Percentiles rank a stretch among this genome's conserved stretches.
phyloP scores from a whole-genome alignment of 1,140 invertebrate species.

The Pinna nobilis region DNA sequence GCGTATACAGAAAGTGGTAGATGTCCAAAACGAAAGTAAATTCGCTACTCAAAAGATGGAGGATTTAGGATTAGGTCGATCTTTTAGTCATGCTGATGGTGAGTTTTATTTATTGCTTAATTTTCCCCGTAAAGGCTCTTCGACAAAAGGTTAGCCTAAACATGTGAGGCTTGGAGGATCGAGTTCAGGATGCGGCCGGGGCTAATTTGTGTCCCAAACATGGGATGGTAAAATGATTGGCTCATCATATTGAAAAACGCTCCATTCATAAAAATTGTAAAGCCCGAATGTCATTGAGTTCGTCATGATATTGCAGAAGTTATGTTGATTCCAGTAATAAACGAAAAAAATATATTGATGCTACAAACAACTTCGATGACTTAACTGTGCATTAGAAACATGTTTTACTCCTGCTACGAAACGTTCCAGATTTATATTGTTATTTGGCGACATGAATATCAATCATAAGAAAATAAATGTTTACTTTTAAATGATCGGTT shows the following conservation, averaged over 20 bases:
- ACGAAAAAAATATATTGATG: background rate
- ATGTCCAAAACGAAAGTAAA: slow-evolving; percentile 62
- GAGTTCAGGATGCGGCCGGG: background rate
- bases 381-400: no score
- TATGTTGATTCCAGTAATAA: slow-evolving; percentile 1
- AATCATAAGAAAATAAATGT: no score
- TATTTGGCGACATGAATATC: no score
- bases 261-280: no score
- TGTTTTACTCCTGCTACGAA: no score
- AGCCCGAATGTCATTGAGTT: no score
- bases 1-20: slow-evolving; percentile 58
- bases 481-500: no score
- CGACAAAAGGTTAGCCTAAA: no score
- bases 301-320: slow-evolving; percentile 66
- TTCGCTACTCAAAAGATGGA: slow-evolving; percentile 57
- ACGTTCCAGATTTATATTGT: no score
- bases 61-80: slow-evolving; percentile 60
- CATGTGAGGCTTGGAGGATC: no score
- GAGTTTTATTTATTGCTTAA: slow-evolving; percentile 48
- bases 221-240: slow-evolving; percentile 44
- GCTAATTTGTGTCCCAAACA: slow-evolving; percentile 45
- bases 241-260: no score
- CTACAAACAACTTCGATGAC: no score
- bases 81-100: slow-evolving; percentile 68
- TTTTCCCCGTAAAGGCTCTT: slow-evolving; percentile 55